A percentile compares a stretch with the other conserved stretches of the same genome.
These are phyloP conservation scores for Atractosteus spatula DNA, from an alignment of 2,113 vertebrate genomes.

Conservation along the genomic window DNA sequence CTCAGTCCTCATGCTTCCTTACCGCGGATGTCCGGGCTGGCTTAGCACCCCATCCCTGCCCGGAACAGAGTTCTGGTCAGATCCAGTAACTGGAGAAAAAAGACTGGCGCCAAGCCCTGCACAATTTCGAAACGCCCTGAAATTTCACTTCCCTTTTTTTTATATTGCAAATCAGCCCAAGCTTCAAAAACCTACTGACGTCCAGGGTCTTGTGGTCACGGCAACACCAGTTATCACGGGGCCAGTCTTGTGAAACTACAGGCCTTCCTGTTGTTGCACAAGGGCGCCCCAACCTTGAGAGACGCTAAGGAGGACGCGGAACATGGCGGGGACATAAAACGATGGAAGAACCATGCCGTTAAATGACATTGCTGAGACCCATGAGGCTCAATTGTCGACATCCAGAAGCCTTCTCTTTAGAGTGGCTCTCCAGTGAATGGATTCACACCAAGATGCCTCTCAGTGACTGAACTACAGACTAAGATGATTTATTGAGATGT, in stretches of 20 bases:
- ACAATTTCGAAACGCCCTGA: slow-evolving; percentile 36
- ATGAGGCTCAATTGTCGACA: too few relatives aligned
- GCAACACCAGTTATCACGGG: not conserved
- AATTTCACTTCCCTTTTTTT: not conserved
- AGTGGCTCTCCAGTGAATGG: too few relatives aligned
- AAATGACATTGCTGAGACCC: too few relatives aligned
- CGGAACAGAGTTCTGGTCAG: slow-evolving; percentile 30
- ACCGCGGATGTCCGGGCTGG: slow-evolving; percentile 25
- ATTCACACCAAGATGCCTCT: too few relatives aligned
- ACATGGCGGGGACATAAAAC: too few relatives aligned
- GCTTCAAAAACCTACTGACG: slow-evolving; percentile 4
- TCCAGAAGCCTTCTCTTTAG: too few relatives aligned
- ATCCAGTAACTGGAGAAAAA: slow-evolving; percentile 40
- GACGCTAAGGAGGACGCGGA: too few relatives aligned
- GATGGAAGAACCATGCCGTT: too few relatives aligned
- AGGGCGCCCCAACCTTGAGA: slow-evolving; percentile 8
- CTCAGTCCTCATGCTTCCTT: not conserved
- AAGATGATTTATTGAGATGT: too few relatives aligned
- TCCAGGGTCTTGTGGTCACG: not conserved
- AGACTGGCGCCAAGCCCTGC: slow-evolving; percentile 29
- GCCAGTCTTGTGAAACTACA: slow-evolving; percentile 32
- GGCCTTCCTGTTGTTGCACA: slow-evolving; percentile 37
- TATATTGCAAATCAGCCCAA: slow-evolving; percentile 8
- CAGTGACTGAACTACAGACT: too few relatives aligned
- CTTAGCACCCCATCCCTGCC: slow-evolving; percentile 22